Conservation (phyloP, 37 sponge, comb jelly and placozoan species). For the Haliclona indistincta region DNA sequence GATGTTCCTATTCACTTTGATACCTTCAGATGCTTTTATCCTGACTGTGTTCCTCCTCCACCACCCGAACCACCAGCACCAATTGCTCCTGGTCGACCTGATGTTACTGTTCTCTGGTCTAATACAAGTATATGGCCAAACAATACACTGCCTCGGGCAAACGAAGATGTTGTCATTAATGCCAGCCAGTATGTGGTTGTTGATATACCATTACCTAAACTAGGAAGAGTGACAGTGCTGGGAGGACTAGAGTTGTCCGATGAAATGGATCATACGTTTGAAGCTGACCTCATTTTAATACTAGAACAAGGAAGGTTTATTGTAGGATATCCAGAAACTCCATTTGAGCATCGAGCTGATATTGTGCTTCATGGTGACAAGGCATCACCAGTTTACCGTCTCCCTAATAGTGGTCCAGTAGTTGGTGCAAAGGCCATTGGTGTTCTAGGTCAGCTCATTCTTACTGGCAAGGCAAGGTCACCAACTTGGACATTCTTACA, state of each 20-base stretch:
- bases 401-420: slow-evolving; percentile 20
- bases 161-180: slow-evolving; percentile 73
- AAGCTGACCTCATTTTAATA: slow-evolving; percentile 78
- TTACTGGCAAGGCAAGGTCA: slow-evolving; percentile 26
- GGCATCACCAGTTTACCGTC: slow-evolving; percentile 40
- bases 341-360: slow-evolving; percentile 54
- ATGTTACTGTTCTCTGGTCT: slow-evolving; percentile 70
- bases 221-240: slow-evolving; percentile 53
- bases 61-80: slow-evolving; percentile 69
- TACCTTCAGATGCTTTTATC: slow-evolving; percentile 55
- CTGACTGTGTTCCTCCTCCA: slow-evolving; percentile 55
- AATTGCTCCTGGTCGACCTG: slow-evolving; percentile 61
- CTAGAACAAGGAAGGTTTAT: slow-evolving; percentile 70
- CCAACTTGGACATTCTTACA: slow-evolving; percentile 64
- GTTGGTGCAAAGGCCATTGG: slow-evolving; percentile 87
- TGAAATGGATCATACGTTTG: slow-evolving; percentile 58
- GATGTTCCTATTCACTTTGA: slow-evolving; percentile 18
- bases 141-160: slow-evolving; percentile 26
- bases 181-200: slow-evolving; percentile 68
- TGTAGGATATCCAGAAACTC: slow-evolving; percentile 62
- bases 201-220: slow-evolving; percentile 51
- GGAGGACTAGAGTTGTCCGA: slow-evolving; percentile 85
- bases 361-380: slow-evolving; percentile 74
- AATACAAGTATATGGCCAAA: slow-evolving; percentile 65
- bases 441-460: slow-evolving; percentile 75